These are phyloP conservation scores for Pyrocephalus nanus DNA, from an alignment of 2,797 vertebrate genomes.

Conservation along the genomic window DNA sequence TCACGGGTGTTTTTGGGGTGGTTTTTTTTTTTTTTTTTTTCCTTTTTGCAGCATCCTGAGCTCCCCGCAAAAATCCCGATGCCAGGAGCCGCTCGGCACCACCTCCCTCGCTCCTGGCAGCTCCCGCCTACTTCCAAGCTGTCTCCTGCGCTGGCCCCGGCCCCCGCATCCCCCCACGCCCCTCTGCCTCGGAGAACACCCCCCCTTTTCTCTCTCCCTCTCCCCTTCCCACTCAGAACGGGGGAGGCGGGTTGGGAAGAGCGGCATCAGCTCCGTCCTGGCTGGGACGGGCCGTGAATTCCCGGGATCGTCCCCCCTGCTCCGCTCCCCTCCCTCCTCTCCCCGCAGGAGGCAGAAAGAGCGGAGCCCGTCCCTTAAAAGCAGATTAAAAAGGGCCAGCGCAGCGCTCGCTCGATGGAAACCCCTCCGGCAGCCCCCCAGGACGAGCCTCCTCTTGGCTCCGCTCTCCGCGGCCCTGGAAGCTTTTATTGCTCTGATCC, in stretches of 20 bases:
- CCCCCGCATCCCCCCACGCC: too few relatives aligned
- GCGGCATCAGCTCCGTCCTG: too few relatives aligned
- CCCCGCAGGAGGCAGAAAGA: background rate
- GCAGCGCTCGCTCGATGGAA: background rate
- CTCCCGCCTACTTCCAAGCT: background rate
- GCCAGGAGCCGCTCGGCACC: background rate
- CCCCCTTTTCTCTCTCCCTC: too few relatives aligned
- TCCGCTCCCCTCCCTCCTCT: fast-evolving
- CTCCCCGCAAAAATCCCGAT: background rate
- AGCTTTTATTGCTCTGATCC: background rate
- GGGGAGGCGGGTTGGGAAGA: too few relatives aligned
- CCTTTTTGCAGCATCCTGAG: background rate
- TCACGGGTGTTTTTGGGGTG: background rate
- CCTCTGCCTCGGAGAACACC: too few relatives aligned
- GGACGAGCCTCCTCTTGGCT: background rate
- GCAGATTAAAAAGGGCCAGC: background rate
- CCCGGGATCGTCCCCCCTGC: background rate
- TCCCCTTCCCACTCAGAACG: too few relatives aligned
- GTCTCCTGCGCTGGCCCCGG: too few relatives aligned
- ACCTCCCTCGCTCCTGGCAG: background rate
- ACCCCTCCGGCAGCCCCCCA: background rate
- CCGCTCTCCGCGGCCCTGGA: background rate
- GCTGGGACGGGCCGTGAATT: background rate
- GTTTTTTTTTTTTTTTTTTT: background rate
- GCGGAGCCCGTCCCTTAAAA: background rate